These are phyloP conservation scores for Villa cingulata DNA, from an alignment of 2,888 invertebrate genomes.

Conservation along the genomic window DNA sequence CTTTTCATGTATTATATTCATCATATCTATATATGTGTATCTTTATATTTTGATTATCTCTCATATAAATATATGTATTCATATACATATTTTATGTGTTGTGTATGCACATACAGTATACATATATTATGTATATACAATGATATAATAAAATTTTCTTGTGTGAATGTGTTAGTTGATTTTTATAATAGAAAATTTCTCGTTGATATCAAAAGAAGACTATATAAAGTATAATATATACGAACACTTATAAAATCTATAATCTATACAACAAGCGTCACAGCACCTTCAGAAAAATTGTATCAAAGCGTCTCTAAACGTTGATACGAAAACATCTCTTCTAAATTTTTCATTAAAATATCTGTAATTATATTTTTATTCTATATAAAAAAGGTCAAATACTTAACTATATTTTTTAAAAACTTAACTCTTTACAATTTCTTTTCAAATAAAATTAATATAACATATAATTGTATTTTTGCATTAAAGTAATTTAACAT, in stretches of 20 bases:
- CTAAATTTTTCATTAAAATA: not conserved
- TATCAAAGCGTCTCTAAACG: constrained; percentile 39
- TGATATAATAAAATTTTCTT: no score
- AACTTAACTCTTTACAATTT: no score
- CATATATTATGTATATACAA: no score
- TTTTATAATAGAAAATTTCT: not conserved
- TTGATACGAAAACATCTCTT: constrained; percentile 36
- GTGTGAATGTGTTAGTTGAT: not conserved
- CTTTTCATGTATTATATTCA: not conserved
- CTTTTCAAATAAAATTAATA: no score
- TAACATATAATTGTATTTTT: no score
- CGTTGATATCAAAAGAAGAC: not conserved
- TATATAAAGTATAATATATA: not conserved
- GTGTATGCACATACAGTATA: no score
- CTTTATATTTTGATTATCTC: no score
- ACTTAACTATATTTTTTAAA: not conserved
- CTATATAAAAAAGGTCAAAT: not conserved
- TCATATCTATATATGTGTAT: no score
- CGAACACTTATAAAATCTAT: no score
- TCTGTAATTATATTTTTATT: not conserved
- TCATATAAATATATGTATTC: no score
- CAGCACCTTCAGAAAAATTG: constrained; percentile 22
- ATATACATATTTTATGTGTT: not conserved
- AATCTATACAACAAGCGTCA: constrained; percentile 13
- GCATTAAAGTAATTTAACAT: no score